Base-by-base conservation (phyloP, 2,113 vertebrate genomes). In the Anoplopoma fimbria region DNA sequence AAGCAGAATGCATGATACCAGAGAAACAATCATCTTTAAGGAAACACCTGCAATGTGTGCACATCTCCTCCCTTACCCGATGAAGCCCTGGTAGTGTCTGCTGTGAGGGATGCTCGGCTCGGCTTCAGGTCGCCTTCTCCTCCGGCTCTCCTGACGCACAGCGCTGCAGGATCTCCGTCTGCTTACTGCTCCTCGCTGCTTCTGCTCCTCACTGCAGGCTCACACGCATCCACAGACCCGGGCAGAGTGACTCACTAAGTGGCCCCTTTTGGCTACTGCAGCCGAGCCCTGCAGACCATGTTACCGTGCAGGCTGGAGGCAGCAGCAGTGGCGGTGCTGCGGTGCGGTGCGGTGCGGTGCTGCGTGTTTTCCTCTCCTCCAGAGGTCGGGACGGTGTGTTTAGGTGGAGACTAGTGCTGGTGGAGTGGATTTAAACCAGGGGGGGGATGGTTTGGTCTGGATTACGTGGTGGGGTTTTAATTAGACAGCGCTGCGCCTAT, bases 391-490 rank as follows among this genome's bases (percentile, higher is more conserved):
- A 89, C 85, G 68, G 80, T 77, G 88, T 79, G 90, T 92, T 84
- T 81, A 87, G 79, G 15, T 31, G 60, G 82, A 9, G 73, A n/a
- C n/a, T n/a, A 83, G 86, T 64, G 84, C 88, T 68, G 89, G 49
- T 88, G 81, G 76, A 88, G 89, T 86, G 86, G 90, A 91, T 95
- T 95, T 95, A 93, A 95, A 91, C 81, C 23, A 87, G 93, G 89
- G n/a, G 86, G 93, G 85, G 86, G 91, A 85, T 85, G 91, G 93
- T 90, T 90, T 83, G 29, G 79, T 76, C 75, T 81, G 91, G 92
- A 93, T 94, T 95, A 95, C 94, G 93, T 91, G 87, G 91, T 87
- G 77, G 88, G 84, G 89, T 83, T 95, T 94, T 93, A 93, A 94
- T 93, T 93, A 93, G 90, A 94, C 85, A 91, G 93, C 88, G 72